Evolutionary conservation across 1,140 invertebrate species (phyloP), one percentile per base, ranked within the genome.

Genomic region (Potamilus streckersoni): DNA sequence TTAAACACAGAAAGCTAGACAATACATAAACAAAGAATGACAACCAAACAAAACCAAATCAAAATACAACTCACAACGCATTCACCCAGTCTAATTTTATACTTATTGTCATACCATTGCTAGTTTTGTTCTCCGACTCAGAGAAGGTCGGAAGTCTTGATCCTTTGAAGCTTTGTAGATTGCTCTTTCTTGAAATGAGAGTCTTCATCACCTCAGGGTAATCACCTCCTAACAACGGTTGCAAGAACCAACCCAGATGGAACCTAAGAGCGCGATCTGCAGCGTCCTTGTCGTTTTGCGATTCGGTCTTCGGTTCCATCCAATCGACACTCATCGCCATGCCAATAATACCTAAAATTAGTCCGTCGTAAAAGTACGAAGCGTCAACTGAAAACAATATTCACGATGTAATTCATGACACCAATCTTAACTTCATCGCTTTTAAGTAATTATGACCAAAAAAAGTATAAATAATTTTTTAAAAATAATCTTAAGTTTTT

Each of bases 181-280:
- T 60, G 65, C 79, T 84, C 71, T 79, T 79, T 3, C 77, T 78
- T 6, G 31, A 70, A 1, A 85, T 71, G 19, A 71, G 27, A 19
- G 65, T n/a, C 65, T 80, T 87, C 84, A 87, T 87, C 0, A 89
- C 79, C n/a, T 82, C 78, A 1, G 90, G 90, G 74, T 90, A 90
- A 69, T 88, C 86, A 58, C 88, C 88, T 38, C 74, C 76, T 62
- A 79, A 77, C n/a, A 89, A 83, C 14, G 88, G 87, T 71, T 85
- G 78, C 11, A 83, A 84, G 75, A 87, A 88, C 88, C 87, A 89
- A 1, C 88, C 88, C 27, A 82, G 64, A 27, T 76, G 74, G 71
- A 89, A 89, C 57, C 87, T 71, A 55, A 81, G 65, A 1, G 80
- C 80, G 27, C 84, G 68, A 4, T 80, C 79, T 11, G 79, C 62